A percentile compares a stretch with the other conserved stretches of the same genome.
Conservation (phyloP, 2,113 vertebrate species). For the Seriola dumerili region DNA sequence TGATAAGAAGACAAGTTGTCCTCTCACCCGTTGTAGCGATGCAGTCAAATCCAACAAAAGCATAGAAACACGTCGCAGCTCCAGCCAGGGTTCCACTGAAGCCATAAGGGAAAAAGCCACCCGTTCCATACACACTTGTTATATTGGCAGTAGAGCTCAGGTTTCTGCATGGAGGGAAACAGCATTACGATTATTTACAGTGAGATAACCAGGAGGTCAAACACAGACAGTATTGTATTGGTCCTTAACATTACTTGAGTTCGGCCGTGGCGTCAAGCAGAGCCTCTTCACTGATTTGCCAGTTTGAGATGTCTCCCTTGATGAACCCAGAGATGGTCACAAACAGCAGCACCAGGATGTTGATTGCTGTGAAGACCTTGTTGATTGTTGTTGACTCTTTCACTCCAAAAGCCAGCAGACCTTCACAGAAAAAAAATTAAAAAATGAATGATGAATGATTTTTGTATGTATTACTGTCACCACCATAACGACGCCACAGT, state of each 20-base stretch:
- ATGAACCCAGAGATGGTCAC: conserved; percentile 87
- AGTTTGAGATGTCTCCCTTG: conserved; percentile 87
- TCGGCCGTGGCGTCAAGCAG: conserved; percentile 69
- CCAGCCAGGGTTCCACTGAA: conserved; percentile 88
- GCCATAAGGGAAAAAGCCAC: conserved; percentile 91
- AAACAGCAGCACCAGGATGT: conserved; percentile 87
- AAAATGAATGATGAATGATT: not conserved
- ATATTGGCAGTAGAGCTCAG: conserved; percentile 69
- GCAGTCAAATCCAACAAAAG: conserved; percentile 93
- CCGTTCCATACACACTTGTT: conserved; percentile 82
- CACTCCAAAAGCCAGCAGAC: conserved; percentile 89
- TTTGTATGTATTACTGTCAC: not conserved
- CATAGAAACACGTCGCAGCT: conserved; percentile 91
- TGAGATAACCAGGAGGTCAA: not conserved
- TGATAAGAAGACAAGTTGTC: not conserved
- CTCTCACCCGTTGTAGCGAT: conserved; percentile 88
- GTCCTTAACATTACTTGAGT: conserved; percentile 59
- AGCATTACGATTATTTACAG: conserved; percentile 21
- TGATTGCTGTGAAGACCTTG: conserved; percentile 89
- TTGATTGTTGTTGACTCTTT: conserved; percentile 90
- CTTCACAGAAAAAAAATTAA: conserved; percentile 69
- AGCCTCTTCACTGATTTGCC: conserved; percentile 82
- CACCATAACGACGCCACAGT: not conserved
- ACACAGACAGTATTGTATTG: not conserved
- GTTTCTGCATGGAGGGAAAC: conserved; percentile 78